phyloP scores from a whole-genome alignment of 2,888 invertebrate species.

The Parochlus steinenii region DNA sequence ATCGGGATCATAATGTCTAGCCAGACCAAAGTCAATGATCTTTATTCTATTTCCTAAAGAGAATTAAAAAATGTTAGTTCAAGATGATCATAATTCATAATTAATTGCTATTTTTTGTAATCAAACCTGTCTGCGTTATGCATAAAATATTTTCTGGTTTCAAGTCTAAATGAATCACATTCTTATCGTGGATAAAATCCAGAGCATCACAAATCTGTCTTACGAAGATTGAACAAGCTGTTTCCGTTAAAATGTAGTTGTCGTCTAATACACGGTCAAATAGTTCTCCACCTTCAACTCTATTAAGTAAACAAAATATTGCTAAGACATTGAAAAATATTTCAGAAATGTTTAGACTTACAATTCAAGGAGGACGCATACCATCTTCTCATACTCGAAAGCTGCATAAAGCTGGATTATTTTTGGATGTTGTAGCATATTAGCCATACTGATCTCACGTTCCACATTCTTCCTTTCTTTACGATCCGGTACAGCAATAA shows the following conservation, averaged over 20 bases:
- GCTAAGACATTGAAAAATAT: slow-evolving; percentile 13
- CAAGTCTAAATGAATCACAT: slow-evolving; percentile 91
- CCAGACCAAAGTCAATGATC: slow-evolving; percentile 96
- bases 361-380: slow-evolving; percentile 96
- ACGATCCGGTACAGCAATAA: slow-evolving; percentile 67
- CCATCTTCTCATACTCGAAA: slow-evolving; percentile 82
- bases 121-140: slow-evolving; percentile 74
- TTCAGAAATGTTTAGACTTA: slow-evolving; percentile 41
- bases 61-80: no score
- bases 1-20: slow-evolving; percentile 77
- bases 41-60: slow-evolving; percentile 99
- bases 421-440: slow-evolving; percentile 80
- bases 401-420: slow-evolving; percentile 96
- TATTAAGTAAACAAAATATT: slow-evolving; percentile 32
- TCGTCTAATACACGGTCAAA: slow-evolving; percentile 98
- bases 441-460: slow-evolving; percentile 94
- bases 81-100: no score
- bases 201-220: slow-evolving; percentile 97
- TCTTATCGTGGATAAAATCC: slow-evolving; percentile 89
- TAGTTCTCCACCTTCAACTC: slow-evolving; percentile 94
- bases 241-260: slow-evolving; percentile 91
- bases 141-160: slow-evolving; percentile 99
- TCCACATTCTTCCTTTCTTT: slow-evolving; percentile 85
- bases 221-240: slow-evolving; percentile 92
- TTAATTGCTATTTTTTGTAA: no score